Evolutionary conservation across 2,888 invertebrate species (phyloP), one percentile per base, ranked within the genome.

Genomic region (Auanema freiburgensis): DNA sequence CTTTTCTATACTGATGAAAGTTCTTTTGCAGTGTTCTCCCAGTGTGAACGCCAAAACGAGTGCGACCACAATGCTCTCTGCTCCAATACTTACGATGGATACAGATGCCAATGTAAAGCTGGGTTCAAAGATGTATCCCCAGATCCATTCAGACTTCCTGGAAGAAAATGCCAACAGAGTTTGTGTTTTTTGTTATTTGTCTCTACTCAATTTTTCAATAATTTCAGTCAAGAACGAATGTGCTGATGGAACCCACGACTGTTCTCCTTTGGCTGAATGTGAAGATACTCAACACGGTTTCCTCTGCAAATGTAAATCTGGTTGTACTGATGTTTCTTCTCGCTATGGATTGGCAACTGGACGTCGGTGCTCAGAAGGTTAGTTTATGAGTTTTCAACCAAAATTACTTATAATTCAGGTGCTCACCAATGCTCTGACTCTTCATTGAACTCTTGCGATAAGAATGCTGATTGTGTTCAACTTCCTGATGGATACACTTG

Each of bases 51-150:
- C 14, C 50, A 63, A 23, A 72, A 77, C 56, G 79, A 79, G 54
- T 79, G 79, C 57, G 78, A 78, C 53, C 54, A 55, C n/a, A 78
- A 78, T 49, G 79, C 79, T 23, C 69, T 76, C 62, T 79, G 79
- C 65, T 79, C 79, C 16, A 79, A 79, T 65, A 74, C 78, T 10
- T 79, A 74, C 63, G 71, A 78, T 57, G 75, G 77, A 2, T 70
- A 67, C 56, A 71, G 74, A 55, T 79, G 79, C 60, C 76, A 79
- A 54, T 81, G 80, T 63, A 77, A 75, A 59, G 56, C 65, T n/a
- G 77, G 77, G 24, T 76, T 51, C 63, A 52, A 66, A 12, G 79
- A 80, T 63, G 69, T 72, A 0, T 79, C 79, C 1, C 72, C 77
- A 23, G 79, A 81, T 57, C 73, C 76, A 25, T 50, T 69, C 44